phyloP scores from a whole-genome alignment of 2,113 vertebrate species.

The Ceyx cyanopectus region DNA sequence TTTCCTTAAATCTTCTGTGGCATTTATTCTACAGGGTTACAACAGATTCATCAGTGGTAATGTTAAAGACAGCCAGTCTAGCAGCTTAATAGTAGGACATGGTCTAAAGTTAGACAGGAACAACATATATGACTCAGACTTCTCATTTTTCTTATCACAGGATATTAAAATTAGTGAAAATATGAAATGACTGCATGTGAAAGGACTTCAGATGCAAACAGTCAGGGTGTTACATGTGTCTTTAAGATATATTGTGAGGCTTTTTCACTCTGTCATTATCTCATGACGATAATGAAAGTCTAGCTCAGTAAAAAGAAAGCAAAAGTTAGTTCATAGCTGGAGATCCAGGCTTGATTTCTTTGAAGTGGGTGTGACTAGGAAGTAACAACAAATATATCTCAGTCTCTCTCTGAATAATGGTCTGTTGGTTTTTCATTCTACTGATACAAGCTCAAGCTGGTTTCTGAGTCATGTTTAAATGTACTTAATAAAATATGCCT shows the following conservation, averaged over 20 bases:
- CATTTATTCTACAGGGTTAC: neutral
- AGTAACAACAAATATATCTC: neutral
- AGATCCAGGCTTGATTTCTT: neutral
- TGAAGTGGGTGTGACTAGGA: neutral
- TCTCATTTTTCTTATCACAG: neutral
- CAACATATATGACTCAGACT: neutral
- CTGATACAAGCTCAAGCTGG: neutral
- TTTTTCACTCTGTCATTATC: neutral
- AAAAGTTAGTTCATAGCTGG: neutral
- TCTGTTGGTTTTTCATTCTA: neutral
- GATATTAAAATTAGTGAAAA: neutral
- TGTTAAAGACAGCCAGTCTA: neutral
- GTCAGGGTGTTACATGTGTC: neutral
- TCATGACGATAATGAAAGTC: neutral
- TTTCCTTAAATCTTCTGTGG: neutral
- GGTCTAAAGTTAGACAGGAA: neutral
- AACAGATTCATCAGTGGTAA: neutral
- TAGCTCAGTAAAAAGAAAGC: neutral
- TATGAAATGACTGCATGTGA: neutral
- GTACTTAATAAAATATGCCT: conserved; percentile 8
- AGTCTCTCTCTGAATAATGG: neutral
- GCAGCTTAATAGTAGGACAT: neutral
- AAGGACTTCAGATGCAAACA: neutral
- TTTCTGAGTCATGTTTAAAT: neutral
- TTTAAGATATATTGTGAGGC: neutral